Evolutionary conservation across 2,888 invertebrate species (phyloP), one percentile per base, ranked within the genome.

Genomic region (Oscheius sp.): DNA sequence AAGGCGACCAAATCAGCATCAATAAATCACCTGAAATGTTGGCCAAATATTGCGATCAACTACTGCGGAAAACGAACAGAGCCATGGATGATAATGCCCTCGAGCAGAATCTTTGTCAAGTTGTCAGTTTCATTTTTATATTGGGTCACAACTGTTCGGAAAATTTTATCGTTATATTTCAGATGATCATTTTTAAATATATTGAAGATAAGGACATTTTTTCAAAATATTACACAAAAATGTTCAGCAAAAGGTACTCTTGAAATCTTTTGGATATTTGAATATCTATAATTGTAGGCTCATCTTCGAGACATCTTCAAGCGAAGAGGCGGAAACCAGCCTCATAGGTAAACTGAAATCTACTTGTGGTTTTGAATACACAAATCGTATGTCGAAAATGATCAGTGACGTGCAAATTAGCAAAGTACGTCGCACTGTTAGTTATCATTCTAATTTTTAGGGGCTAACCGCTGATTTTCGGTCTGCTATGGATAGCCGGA

Each of bases 141-240:
- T 35, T 35, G 35, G 3, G 3, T 3, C 9, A 9, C 9, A 35
- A 35, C 3, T 35, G 35, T 3, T 35, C n/a, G 35, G 3, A 35
- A 35, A 35, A 3, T 35, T 3, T 3, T 35, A 9, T 6, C 9
- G 9, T 35, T 35, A 35, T 35, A 35, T 89, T 90, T 35, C 90
- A 95, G 94, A 98, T 99, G 97, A 94, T 97, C 80, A 97, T 98
- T 70, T 99, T 99, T 91, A 98, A 98, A 90, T 99, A 99, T 90
- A 96, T 99, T 79, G 98, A 98, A 90, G 98, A 99, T 90, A 99
- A 99, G 90, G 99, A 99, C 90, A 98, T 99, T 70, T 99, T 98
- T 91, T 98, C 99, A 91, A 98, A 97, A 91, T 99, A 98, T 90
- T 99, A 99, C 91, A 96, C 96, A 89, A 99, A 98, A 91, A 96